Percentiles rank a stretch among this genome's conserved stretches.
phyloP scores from a whole-genome alignment of 2,113 vertebrate genomes.

The Triplophysa rosa region DNA sequence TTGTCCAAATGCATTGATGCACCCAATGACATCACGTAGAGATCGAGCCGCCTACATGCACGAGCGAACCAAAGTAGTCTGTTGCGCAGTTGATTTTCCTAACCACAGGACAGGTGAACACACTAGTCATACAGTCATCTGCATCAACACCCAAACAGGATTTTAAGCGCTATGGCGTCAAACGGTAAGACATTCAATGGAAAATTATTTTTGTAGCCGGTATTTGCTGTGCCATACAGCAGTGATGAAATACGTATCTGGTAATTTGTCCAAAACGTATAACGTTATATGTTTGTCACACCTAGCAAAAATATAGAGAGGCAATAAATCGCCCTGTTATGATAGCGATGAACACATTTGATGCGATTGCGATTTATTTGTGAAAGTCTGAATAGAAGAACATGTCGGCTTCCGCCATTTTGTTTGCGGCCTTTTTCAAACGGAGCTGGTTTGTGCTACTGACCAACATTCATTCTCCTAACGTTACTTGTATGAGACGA shows the following conservation, averaged over 20 bases:
- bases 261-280: background rate
- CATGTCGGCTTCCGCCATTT: conserved; percentile 52
- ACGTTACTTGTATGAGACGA: background rate
- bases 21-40: no score
- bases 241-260: background rate
- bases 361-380: background rate
- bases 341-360: background rate
- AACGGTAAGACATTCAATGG: conserved; percentile 59
- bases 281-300: background rate
- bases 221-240: background rate
- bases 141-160: background rate
- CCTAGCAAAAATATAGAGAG: background rate
- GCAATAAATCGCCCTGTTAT: background rate
- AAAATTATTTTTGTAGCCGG: background rate
- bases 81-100: background rate
- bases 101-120: conserved; percentile 1
- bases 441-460: background rate
- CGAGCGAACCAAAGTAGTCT: background rate
- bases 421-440: conserved; percentile 29
- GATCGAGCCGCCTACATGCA: background rate
- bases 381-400: conserved; percentile 21
- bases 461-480: conserved; percentile 15
- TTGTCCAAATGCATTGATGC: no score
- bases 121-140: background rate
- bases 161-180: conserved; percentile 58